Evolutionary conservation across 2,113 vertebrate species (phyloP).

Genomic region (Scophthalmus maximus): DNA sequence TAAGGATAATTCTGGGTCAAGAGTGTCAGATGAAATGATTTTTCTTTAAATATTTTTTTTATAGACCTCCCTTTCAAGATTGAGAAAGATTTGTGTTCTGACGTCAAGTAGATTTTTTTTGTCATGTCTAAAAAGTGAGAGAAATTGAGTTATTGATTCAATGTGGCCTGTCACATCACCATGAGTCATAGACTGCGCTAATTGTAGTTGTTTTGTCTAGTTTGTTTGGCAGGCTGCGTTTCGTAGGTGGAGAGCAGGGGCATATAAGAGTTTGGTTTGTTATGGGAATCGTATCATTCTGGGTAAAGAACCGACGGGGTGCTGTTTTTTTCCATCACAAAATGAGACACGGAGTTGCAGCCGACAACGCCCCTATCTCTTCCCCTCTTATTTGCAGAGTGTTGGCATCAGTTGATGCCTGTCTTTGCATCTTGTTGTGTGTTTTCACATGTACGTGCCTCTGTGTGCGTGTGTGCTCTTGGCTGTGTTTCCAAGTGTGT

Average conservation of each 20-base stretch:
- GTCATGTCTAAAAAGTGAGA: constrained; percentile 25
- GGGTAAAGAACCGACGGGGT: constrained; percentile 9
- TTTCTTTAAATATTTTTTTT: constrained; percentile 22
- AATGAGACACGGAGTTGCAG: constrained; percentile 16
- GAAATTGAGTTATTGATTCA: constrained; percentile 49
- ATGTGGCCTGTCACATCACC: constrained; percentile 38
- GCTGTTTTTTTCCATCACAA: constrained; percentile 41
- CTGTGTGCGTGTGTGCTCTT: constrained; percentile 8
- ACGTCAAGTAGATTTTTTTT: constrained; percentile 27
- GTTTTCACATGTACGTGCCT: constrained; percentile 14
- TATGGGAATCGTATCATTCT: constrained; percentile 22
- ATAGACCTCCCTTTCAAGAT: constrained; percentile 3
- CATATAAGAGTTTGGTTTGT: constrained; percentile 7
- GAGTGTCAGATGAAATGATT: constrained; percentile 19
- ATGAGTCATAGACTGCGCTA: constrained; percentile 48
- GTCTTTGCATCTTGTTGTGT: constrained; percentile 13
- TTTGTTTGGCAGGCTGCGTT: constrained; percentile 27
- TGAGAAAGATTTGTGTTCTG: constrained; percentile 3
- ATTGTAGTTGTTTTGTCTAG: constrained; percentile 40
- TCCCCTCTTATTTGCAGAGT: constrained; percentile 8
- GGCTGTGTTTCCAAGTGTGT: constrained; percentile 46
- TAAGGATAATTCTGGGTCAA: constrained; percentile 8
- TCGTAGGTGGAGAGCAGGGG: constrained; percentile 25
- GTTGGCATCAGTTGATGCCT: background rate
- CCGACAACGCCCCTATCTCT: constrained; percentile 44